These are phyloP conservation scores for Stegophylla sp. DNA, from an alignment of 2,888 invertebrate species.

Conservation along the genomic window DNA sequence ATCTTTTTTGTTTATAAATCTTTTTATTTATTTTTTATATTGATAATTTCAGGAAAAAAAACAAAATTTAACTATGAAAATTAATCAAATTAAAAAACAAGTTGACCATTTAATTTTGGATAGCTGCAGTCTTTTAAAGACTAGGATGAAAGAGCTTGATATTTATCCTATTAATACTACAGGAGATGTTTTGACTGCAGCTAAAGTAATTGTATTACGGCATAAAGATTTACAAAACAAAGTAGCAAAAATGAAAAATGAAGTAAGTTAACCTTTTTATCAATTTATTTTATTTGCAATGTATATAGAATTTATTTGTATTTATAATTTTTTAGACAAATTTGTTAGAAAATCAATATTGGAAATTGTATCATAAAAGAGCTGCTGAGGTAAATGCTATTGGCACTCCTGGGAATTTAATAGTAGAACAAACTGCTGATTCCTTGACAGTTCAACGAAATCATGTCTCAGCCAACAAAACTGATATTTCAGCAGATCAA, in stretches of 20 bases:
- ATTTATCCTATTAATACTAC: slow-evolving; percentile 82
- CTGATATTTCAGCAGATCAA: slow-evolving; percentile 32
- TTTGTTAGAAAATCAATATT: slow-evolving; percentile 45
- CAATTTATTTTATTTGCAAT: neutral
- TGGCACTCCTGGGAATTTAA: slow-evolving; percentile 37
- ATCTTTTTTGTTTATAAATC: slow-evolving; percentile 6
- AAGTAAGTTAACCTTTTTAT: slow-evolving; percentile 69
- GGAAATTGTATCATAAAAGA: slow-evolving; percentile 39
- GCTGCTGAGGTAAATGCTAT: slow-evolving; percentile 46
- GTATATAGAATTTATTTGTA: neutral
- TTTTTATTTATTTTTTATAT: slow-evolving; percentile 14
- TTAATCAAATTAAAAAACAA: slow-evolving; percentile 90
- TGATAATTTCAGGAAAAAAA: slow-evolving; percentile 73
- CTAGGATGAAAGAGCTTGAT: slow-evolving; percentile 88
- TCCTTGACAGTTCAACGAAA: too few relatives aligned
- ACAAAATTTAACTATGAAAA: slow-evolving; percentile 80
- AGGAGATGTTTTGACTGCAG: slow-evolving; percentile 82
- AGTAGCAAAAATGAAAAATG: slow-evolving; percentile 83
- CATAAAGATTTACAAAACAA: slow-evolving; percentile 92
- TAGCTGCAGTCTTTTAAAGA: slow-evolving; percentile 85
- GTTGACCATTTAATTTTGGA: slow-evolving; percentile 90
- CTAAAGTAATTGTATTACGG: slow-evolving; percentile 88
- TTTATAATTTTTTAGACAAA: slow-evolving; percentile 29
- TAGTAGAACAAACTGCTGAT: neutral
- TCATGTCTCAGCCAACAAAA: neutral